Evolutionary conservation across 2,888 invertebrate species (phyloP).

Genomic region (Cordilura impudica): DNA sequence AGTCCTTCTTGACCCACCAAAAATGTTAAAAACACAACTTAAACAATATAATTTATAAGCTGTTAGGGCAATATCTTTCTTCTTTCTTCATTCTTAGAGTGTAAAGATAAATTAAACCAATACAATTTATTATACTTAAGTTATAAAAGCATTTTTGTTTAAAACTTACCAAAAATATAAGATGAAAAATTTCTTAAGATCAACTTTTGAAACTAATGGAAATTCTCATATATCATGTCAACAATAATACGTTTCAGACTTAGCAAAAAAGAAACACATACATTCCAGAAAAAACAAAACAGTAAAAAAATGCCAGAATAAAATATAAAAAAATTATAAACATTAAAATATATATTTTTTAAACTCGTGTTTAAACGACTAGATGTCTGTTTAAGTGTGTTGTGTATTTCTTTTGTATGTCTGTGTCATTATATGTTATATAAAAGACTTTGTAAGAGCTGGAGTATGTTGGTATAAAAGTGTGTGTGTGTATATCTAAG

Average conservation of each 20-base stretch:
- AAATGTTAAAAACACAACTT: too few relatives aligned
- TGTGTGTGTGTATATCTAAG: neutral
- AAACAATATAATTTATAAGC: too few relatives aligned
- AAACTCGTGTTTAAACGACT: neutral
- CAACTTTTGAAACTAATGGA: conserved; percentile 38
- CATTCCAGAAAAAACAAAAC: neutral
- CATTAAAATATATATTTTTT: neutral
- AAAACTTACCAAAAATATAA: neutral
- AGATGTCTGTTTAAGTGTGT: neutral
- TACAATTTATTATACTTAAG: too few relatives aligned
- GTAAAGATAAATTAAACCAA: too few relatives aligned
- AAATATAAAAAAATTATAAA: neutral
- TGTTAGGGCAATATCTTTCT: too few relatives aligned
- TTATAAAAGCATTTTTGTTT: too few relatives aligned
- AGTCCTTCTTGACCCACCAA: too few relatives aligned
- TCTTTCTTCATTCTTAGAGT: too few relatives aligned
- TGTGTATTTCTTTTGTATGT: neutral
- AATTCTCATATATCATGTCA: conserved; percentile 40
- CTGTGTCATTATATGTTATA: neutral
- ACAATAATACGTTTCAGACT: conserved; percentile 22
- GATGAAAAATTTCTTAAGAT: neutral
- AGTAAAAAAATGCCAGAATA: neutral
- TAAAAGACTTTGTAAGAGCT: neutral
- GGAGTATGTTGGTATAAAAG: neutral
- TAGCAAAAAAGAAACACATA: neutral